Evolutionary conservation across 2,113 vertebrate species (phyloP), one percentile per base, ranked within the genome.

Genomic region (Neogobius melanostomus): DNA sequence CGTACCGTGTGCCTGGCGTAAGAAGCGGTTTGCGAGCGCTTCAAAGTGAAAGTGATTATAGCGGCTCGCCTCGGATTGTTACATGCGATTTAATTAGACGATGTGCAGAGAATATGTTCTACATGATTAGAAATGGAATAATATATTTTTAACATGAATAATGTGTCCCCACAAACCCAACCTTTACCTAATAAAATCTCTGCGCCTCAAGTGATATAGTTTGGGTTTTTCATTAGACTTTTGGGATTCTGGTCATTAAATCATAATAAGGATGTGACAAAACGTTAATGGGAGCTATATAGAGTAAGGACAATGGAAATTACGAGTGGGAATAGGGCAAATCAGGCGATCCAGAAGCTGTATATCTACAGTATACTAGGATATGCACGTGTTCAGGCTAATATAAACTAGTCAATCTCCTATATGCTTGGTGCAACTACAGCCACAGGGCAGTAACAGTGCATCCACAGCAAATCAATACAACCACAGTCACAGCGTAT

Each of bases 401-500:
- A 79, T 5, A 11, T 61, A 11, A 54, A 72, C 49, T 69, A 66
- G 81, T 74, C 75, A 74, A 71, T 74, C 64, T 73, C 72, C 3
- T 36, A 66, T 16, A 9, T 11, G 46, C 68, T 75, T 65, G 70
- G 71, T 50, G 66, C 62, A 66, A 76, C 76, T 67, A 68, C 48
- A 72, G 62, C 66, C 69, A 48, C 28, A 69, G 64, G 71, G 60
- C 54, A 28, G 17, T 51, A 65, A 56, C 47, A 48, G 48, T 49
- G 63, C 53, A 59, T 44, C 15, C 71, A 54, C 51, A 61, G 5
- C 60, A 56, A 52, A 80, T 78, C 82, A 16, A 83, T 77, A 65
- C 68, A 45, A 71, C 70, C 68, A 67, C 45, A 36, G 48, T 57
- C 21, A 61, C 68, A 64, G 69, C 56, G 45, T 3, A 11, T 49